These are phyloP conservation scores for Cataglyphis albicans DNA, from an alignment of 2,888 invertebrate genomes.

Conservation along the genomic window DNA sequence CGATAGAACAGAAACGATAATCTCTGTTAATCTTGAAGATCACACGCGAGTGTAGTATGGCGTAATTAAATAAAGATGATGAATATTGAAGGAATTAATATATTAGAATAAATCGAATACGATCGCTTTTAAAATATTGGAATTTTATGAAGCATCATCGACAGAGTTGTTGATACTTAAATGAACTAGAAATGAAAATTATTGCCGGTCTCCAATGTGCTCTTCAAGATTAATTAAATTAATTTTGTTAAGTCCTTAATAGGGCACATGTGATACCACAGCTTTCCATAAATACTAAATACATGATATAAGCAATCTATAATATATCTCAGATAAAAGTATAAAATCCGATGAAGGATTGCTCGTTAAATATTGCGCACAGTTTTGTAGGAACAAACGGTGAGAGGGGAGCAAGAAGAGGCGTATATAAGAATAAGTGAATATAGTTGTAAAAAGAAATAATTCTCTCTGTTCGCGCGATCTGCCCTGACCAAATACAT, in stretches of 20 bases:
- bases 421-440: slow-evolving; percentile 29
- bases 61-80: background rate
- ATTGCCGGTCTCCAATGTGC: background rate
- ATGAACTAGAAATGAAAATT: background rate
- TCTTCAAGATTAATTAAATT: slow-evolving; percentile 16
- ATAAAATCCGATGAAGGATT: background rate
- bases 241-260: slow-evolving; percentile 4
- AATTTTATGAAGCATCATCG: background rate
- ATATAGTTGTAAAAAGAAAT: slow-evolving; percentile 13
- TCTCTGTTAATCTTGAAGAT: background rate
- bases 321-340: background rate
- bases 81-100: background rate
- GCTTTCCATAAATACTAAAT: slow-evolving; percentile 9
- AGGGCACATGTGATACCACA: slow-evolving; percentile 6
- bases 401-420: background rate
- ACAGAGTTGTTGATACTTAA: background rate
- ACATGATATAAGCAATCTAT: slow-evolving; percentile 22
- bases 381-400: slow-evolving; percentile 17
- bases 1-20: background rate
- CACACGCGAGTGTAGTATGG: background rate
- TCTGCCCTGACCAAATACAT: slow-evolving; percentile 25
- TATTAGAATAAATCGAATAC: background rate
- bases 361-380: slow-evolving; percentile 35
- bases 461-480: slow-evolving; percentile 9
- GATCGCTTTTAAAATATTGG: background rate